These are phyloP conservation scores for Paradoxurus hermaphroditus DNA, from an alignment of 2,113 vertebrate species.

Conservation along the genomic window DNA sequence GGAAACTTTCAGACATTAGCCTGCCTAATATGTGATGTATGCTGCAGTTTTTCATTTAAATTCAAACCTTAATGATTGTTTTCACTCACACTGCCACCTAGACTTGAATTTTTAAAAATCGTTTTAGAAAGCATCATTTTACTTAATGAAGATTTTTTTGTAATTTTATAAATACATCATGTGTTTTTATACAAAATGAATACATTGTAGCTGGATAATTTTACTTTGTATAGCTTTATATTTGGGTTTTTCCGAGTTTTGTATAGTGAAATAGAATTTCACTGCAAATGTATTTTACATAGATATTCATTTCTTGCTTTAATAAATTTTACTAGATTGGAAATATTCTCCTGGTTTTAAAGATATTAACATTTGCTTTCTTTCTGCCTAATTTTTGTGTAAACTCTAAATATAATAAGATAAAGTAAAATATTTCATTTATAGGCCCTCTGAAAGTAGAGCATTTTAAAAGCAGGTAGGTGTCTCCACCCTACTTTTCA, in stretches of 20 bases:
- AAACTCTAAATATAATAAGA: conserved; percentile 82
- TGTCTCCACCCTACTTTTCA: conserved; percentile 86
- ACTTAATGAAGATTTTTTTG: background rate
- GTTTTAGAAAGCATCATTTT: conserved; percentile 6
- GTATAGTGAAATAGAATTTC: conserved; percentile 63
- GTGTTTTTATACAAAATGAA: conserved; percentile 27
- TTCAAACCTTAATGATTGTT: background rate
- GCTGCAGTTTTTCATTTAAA: background rate
- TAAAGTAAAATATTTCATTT: conserved; percentile 86
- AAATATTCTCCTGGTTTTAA: conserved; percentile 64
- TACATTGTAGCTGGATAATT: conserved; percentile 7
- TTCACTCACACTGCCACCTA: background rate
- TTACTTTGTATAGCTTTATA: conserved; percentile 27
- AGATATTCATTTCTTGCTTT: conserved; percentile 37
- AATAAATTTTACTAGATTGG: conserved; percentile 47
- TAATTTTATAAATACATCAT: background rate
- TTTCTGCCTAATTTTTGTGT: conserved; percentile 81
- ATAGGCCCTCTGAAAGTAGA: conserved; percentile 84
- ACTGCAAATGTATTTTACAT: conserved; percentile 60
- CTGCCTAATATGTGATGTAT: background rate
- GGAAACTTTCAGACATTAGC: background rate
- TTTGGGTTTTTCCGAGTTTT: conserved; percentile 26
- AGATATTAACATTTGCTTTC: conserved; percentile 77
- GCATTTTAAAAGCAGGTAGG: conserved; percentile 87
- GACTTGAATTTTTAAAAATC: background rate